These are phyloP conservation scores for Xyrauchen texanus DNA, from an alignment of 2,113 vertebrate species.

Conservation along the genomic window DNA sequence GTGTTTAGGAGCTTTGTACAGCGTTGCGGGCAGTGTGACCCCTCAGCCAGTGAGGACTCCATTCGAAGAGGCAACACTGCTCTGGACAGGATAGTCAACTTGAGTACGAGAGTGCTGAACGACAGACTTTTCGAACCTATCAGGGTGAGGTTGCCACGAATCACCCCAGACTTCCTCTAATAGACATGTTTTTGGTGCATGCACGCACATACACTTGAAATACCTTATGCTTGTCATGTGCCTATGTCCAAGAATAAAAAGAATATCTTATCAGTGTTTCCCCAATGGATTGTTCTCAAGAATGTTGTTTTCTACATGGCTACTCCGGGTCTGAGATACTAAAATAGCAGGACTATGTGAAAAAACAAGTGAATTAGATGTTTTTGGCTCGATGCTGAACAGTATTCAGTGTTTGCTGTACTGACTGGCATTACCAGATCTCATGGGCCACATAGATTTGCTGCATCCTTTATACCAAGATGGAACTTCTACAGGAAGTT, in stretches of 20 bases:
- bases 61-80: constrained; percentile 70
- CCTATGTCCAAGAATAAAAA: constrained; percentile 52
- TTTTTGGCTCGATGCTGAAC: constrained; percentile 48
- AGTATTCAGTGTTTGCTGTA: constrained; percentile 28
- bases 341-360: constrained; percentile 49
- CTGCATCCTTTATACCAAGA: constrained; percentile 46
- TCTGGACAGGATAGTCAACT: constrained; percentile 79
- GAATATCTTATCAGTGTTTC: constrained; percentile 60
- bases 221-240: constrained; percentile 32
- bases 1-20: constrained; percentile 75
- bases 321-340: constrained; percentile 37
- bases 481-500: constrained; percentile 52
- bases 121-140: constrained; percentile 81
- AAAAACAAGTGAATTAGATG: constrained; percentile 50
- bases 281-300: constrained; percentile 56
- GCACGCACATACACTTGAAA: constrained; percentile 16
- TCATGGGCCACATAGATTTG: constrained; percentile 30
- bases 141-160: constrained; percentile 71
- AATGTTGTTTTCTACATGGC: constrained; percentile 49
- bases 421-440: constrained; percentile 46
- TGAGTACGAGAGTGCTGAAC: constrained; percentile 78
- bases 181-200: background rate
- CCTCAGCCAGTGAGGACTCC: constrained; percentile 74
- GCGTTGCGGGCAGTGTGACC: constrained; percentile 76
- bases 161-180: constrained; percentile 25